A percentile compares a stretch with the other conserved stretches of the same genome.
Evolutionary conservation across 2,888 invertebrate genomes (phyloP).

Genomic region (Pemphredon lugubris): DNA sequence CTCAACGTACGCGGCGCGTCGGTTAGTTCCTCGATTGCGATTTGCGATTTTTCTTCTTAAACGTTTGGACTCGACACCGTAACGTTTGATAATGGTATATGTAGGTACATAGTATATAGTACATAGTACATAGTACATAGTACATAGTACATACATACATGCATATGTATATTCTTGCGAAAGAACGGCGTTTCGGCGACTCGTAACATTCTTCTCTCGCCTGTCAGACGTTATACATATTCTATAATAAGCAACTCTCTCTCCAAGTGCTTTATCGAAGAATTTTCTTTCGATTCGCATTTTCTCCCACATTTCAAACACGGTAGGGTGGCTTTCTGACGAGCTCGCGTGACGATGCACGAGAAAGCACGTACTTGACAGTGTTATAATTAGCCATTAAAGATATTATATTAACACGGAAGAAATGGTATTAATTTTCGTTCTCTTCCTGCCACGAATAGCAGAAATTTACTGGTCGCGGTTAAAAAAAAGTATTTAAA

Average conservation of each 20-base stretch:
- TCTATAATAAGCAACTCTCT: not conserved
- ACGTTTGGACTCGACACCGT: too few species aligned
- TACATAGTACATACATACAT: too few species aligned
- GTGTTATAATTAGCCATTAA: conserved; percentile 50
- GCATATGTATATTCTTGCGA: too few species aligned
- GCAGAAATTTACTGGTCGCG: not conserved
- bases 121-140: too few species aligned
- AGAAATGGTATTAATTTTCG: not conserved
- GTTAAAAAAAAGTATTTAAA: conserved; percentile 5
- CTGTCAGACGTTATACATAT: too few species aligned
- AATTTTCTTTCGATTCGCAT: conserved; percentile 27
- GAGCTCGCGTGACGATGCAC: conserved; percentile 41
- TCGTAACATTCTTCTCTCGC: too few species aligned
- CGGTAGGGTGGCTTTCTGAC: conserved; percentile 47
- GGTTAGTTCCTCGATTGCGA: too few species aligned
- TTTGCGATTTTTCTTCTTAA: too few species aligned
- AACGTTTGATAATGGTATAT: too few species aligned
- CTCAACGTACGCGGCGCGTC: too few species aligned
- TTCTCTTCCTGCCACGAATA: not conserved
- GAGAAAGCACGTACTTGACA: conserved; percentile 45
- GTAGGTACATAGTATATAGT: too few species aligned
- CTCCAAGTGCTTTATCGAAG: conserved; percentile 37
- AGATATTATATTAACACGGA: conserved; percentile 11
- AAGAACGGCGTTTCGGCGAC: too few species aligned
- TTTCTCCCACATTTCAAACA: conserved; percentile 25